Conservation (phyloP, 2,888 invertebrate species). For the Nephrocerus scutellatus region DNA sequence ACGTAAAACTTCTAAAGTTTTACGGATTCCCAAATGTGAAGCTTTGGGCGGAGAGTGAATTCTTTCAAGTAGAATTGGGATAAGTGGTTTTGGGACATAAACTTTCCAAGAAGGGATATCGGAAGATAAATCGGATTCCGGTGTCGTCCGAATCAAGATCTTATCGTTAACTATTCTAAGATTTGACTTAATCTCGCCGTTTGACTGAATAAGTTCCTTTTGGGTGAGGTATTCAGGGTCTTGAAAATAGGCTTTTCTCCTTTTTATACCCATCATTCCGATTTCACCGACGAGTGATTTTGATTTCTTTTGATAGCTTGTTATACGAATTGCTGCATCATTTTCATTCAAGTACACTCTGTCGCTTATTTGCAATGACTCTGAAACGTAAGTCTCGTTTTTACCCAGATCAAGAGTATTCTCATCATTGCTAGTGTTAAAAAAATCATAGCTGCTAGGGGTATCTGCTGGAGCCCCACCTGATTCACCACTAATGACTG, state of each 20-base stretch:
- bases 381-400: slow-evolving; percentile 43
- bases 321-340: slow-evolving; percentile 32
- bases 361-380: slow-evolving; percentile 42
- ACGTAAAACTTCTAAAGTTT: too few species aligned
- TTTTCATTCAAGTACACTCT: slow-evolving; percentile 35
- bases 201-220: too few species aligned
- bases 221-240: too few species aligned
- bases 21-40: too few species aligned
- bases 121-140: too few species aligned
- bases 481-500: slow-evolving; percentile 8
- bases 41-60: too few species aligned
- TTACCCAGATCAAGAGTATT: slow-evolving; percentile 33
- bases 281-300: slow-evolving; percentile 23
- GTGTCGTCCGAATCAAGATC: too few species aligned
- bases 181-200: too few species aligned
- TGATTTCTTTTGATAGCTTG: slow-evolving; percentile 22
- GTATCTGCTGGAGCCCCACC: slow-evolving; percentile 10
- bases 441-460: slow-evolving; percentile 20
- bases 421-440: slow-evolving; percentile 25
- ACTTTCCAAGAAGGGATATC: too few species aligned
- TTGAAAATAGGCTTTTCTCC: slow-evolving; percentile 18
- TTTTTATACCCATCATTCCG: slow-evolving; percentile 2
- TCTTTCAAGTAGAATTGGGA: too few species aligned
- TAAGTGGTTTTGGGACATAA: too few species aligned
- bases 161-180: too few species aligned